phyloP scores from a whole-genome alignment of 1,140 invertebrate genomes.

The Gonatopus flavifemur region DNA sequence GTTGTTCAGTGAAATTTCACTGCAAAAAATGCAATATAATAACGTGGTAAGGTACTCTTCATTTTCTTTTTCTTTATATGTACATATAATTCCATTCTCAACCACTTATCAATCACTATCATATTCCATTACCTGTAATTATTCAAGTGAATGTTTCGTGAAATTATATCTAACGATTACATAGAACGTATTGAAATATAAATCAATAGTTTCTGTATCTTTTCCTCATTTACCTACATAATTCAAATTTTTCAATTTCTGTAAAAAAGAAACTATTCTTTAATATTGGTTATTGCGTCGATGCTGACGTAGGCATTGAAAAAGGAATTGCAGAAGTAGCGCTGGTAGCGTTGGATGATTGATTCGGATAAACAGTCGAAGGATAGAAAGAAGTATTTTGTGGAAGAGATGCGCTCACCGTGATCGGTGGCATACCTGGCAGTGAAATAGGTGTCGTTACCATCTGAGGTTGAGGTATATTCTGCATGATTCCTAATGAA shows the following conservation, averaged over 20 bases:
- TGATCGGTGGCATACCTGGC: conserved; percentile 80
- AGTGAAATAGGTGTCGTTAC: conserved; percentile 73
- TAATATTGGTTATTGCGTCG: conserved; percentile 34
- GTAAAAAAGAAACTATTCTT: conserved; percentile 18
- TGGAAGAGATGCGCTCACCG: conserved; percentile 74
- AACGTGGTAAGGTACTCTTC: too few species aligned
- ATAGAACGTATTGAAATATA: conserved; percentile 7
- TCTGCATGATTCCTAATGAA: not conserved
- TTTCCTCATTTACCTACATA: conserved; percentile 7
- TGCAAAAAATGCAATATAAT: too few species aligned
- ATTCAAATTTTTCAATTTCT: conserved; percentile 4
- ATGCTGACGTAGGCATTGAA: conserved; percentile 22
- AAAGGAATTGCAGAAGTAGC: conserved; percentile 9
- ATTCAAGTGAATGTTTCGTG: conserved; percentile 26
- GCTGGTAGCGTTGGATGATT: conserved; percentile 20
- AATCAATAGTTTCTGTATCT: conserved; percentile 1
- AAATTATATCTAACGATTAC: conserved; percentile 25
- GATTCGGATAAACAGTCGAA: conserved; percentile 37
- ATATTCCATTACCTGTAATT: conserved; percentile 23
- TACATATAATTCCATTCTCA: conserved; percentile 27
- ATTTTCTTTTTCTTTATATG: too few species aligned
- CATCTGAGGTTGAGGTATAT: conserved; percentile 41
- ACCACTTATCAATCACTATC: not conserved
- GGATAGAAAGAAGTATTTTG: conserved; percentile 45
- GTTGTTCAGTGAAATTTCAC: too few species aligned